A percentile compares a stretch with the other conserved stretches of the same genome.
Conservation (phyloP, 1,140 invertebrate genomes). For the Dryas iulia region DNA sequence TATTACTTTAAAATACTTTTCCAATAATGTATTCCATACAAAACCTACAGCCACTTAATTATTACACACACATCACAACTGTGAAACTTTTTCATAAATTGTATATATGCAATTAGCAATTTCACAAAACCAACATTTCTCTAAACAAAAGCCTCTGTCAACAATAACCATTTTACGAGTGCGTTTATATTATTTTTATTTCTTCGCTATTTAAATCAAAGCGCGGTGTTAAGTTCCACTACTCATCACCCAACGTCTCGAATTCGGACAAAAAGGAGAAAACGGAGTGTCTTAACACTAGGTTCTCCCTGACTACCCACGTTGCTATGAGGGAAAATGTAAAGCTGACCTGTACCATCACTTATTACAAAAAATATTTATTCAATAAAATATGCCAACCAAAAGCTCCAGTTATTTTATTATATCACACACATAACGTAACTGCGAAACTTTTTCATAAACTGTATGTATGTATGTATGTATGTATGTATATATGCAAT, state of each 20-base stretch:
- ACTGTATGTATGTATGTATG: too few species aligned
- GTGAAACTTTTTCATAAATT: neutral
- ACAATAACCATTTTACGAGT: slow-evolving; percentile 3
- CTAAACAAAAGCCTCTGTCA: slow-evolving; percentile 1
- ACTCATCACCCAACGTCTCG: too few species aligned
- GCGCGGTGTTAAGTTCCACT: too few species aligned
- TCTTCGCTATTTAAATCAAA: too few species aligned
- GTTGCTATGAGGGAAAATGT: too few species aligned
- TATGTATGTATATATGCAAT: neutral
- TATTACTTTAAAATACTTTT: neutral
- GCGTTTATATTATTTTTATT: too few species aligned
- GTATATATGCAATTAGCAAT: neutral
- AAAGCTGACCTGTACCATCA: too few species aligned
- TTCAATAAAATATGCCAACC: neutral
- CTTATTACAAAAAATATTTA: neutral
- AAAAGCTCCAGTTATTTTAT: neutral
- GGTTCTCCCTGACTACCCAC: too few species aligned
- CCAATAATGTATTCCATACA: neutral
- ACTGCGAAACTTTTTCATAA: neutral
- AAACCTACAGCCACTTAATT: neutral
- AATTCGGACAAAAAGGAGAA: too few species aligned
- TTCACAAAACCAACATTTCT: neutral
- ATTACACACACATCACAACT: neutral
- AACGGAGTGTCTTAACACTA: too few species aligned
- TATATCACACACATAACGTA: neutral